These are phyloP conservation scores for Microtus pennsylvanicus DNA, from an alignment of 2,113 vertebrate species.

Conservation along the genomic window DNA sequence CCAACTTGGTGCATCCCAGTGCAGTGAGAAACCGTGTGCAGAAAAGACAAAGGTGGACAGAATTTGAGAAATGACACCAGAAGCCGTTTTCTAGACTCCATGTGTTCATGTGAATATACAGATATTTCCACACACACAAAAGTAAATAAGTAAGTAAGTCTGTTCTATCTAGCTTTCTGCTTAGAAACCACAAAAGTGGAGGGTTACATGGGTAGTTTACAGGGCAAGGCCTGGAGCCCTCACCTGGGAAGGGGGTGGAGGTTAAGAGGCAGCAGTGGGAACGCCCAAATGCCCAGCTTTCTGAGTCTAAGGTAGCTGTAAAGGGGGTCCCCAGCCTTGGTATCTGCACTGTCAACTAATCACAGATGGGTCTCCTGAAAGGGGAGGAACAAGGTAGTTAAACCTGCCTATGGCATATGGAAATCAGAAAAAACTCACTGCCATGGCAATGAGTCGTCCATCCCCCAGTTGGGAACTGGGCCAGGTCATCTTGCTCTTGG, in stretches of 20 bases:
- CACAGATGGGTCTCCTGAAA: neutral
- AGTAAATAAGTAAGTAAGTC: too few relatives aligned
- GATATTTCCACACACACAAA: neutral
- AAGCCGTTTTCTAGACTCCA: neutral
- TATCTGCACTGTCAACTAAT: neutral
- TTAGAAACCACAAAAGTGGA: neutral
- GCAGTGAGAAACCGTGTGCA: neutral
- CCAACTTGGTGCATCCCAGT: neutral
- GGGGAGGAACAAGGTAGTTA: fast-evolving
- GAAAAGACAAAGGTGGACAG: neutral
- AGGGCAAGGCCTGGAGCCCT: neutral
- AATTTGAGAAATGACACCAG: neutral
- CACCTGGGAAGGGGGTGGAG: neutral
- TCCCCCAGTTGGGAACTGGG: neutral
- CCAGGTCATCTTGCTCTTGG: neutral
- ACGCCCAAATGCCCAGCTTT: neutral
- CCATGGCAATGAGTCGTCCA: neutral
- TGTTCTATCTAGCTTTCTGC: neutral
- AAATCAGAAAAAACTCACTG: neutral
- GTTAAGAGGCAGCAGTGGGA: neutral
- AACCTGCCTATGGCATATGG: too few relatives aligned
- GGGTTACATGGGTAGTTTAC: too few relatives aligned
- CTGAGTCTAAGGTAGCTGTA: neutral
- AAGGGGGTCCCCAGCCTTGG: too few relatives aligned
- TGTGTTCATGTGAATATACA: neutral